A percentile compares a stretch with the other conserved stretches of the same genome.
Conservation (phyloP, 2,113 vertebrate species). For the Crotalus helleri region DNA sequence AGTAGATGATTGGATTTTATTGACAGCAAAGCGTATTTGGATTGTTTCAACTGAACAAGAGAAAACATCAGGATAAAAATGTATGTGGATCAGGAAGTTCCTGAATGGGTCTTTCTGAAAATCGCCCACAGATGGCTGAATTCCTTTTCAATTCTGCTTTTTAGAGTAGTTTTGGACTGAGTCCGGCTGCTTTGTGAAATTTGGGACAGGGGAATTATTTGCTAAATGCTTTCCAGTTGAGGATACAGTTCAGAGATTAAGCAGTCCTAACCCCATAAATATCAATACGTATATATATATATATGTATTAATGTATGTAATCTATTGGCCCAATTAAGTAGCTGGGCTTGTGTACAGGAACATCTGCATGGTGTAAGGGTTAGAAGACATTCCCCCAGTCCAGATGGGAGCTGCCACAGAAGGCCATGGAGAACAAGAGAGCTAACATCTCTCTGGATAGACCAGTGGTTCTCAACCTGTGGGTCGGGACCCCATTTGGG, state of each 20-base stretch:
- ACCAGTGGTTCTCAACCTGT: too few relatives aligned
- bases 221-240: not conserved
- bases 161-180: not conserved
- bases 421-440: too few relatives aligned
- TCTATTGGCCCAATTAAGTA: too few relatives aligned
- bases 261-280: not conserved
- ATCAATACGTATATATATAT: slow-evolving; percentile 10
- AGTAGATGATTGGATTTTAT: slow-evolving; percentile 18
- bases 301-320: too few relatives aligned
- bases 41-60: not conserved
- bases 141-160: not conserved
- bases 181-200: too few relatives aligned
- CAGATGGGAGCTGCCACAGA: too few relatives aligned
- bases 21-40: slow-evolving; percentile 21
- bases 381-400: too few relatives aligned
- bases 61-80: not conserved
- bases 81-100: not conserved
- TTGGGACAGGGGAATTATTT: not conserved
- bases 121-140: not conserved
- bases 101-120: not conserved
- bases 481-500: too few relatives aligned
- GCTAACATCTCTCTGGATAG: too few relatives aligned
- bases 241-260: not conserved
- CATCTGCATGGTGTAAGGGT: too few relatives aligned
- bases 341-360: too few relatives aligned